Conservation (phyloP, 1,140 invertebrate species). For the Rhagoletis zephyria region DNA sequence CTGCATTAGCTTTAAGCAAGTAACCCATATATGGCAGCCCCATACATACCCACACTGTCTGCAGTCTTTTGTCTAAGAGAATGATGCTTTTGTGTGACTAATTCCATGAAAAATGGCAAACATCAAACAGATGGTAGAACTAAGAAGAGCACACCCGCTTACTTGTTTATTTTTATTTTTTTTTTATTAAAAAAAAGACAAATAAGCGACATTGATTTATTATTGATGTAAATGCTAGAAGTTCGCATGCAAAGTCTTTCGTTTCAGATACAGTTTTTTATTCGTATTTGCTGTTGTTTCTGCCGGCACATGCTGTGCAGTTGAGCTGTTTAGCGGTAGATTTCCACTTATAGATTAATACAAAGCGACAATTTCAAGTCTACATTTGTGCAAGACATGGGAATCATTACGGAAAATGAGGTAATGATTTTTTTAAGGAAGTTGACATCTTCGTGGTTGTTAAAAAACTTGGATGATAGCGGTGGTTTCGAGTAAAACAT, state of each 20-base stretch:
- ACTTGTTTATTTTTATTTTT: no score
- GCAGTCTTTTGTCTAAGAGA: neutral
- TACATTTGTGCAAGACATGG: neutral
- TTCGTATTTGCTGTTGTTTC: neutral
- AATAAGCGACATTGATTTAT: conserved; percentile 34
- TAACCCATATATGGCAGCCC: conserved; percentile 15
- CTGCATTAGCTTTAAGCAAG: neutral
- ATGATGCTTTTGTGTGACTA: conserved; percentile 19
- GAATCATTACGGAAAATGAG: neutral
- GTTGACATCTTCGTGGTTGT: no score
- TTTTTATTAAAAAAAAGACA: neutral
- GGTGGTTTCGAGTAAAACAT: no score
- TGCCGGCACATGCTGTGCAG: no score
- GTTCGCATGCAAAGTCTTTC: neutral
- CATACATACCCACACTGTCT: neutral
- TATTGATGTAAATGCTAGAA: no score
- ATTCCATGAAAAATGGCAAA: neutral
- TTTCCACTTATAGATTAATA: conserved; percentile 9
- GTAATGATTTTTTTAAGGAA: neutral
- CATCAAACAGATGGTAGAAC: neutral
- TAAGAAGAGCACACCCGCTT: neutral
- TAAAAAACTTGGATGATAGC: no score
- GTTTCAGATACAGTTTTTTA: neutral
- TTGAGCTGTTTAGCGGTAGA: neutral
- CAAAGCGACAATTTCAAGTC: neutral